A percentile compares a stretch with the other conserved stretches of the same genome.
Evolutionary conservation across 2,797 vertebrate species (phyloP).

Genomic region (Botia almorhae): DNA sequence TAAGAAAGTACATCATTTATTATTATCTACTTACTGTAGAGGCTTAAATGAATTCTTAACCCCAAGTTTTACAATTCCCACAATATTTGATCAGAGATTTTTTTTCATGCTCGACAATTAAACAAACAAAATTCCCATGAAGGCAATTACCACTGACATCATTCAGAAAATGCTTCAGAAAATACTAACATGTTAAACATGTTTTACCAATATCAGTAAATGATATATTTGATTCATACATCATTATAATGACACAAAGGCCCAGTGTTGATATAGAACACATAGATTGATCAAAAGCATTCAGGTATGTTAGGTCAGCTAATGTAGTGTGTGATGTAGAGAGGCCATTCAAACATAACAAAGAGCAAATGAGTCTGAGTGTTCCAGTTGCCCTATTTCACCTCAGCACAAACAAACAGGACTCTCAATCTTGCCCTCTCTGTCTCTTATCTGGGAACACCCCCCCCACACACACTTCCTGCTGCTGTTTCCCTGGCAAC

Average conservation of each 20-base stretch:
- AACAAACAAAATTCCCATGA: too few relatives aligned
- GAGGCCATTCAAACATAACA: constrained; percentile 7
- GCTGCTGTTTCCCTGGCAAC: constrained; percentile 52
- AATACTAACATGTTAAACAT: too few relatives aligned
- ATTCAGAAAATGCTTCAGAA: too few relatives aligned
- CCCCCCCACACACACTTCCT: constrained; percentile 43
- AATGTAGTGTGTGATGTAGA: constrained; percentile 3
- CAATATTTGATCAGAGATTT: too few relatives aligned
- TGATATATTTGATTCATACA: neutral
- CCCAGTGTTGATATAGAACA: neutral
- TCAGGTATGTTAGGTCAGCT: neutral
- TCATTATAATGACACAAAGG: constrained; percentile 1
- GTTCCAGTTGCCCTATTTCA: constrained; percentile 15
- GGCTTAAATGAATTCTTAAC: neutral
- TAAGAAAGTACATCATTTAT: neutral
- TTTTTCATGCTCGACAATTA: too few relatives aligned
- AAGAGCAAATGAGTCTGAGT: neutral
- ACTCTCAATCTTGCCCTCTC: neutral
- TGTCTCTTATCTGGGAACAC: constrained; percentile 13
- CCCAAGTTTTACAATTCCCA: too few relatives aligned
- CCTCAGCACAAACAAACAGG: constrained; percentile 29
- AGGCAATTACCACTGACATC: too few relatives aligned
- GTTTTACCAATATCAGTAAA: neutral
- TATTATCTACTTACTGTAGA: too few relatives aligned
- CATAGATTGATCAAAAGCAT: constrained; percentile 1